Percentiles rank a stretch among this genome's conserved stretches.
phyloP scores from a whole-genome alignment of 1,140 invertebrate species.

The Plectus sambesii region DNA sequence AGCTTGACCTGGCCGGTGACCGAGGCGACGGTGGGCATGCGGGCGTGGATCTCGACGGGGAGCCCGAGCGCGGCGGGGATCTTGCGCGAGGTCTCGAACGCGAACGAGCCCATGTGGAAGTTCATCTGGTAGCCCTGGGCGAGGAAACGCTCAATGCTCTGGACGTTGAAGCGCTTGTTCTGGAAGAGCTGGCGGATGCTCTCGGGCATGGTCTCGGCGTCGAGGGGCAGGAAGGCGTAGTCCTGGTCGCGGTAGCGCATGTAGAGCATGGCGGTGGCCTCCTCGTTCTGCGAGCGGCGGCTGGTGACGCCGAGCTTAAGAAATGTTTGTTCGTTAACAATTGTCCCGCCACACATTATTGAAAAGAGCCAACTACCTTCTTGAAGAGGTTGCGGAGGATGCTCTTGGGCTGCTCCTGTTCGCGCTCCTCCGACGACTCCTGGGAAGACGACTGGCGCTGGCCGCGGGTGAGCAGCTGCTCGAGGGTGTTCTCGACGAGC shows the following conservation, averaged over 20 bases:
- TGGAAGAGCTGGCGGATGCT: conserved; percentile 4
- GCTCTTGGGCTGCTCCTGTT: too few relatives aligned
- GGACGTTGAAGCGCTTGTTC: conserved; percentile 12
- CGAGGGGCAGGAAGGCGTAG: conserved; percentile 20
- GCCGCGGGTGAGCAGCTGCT: too few relatives aligned
- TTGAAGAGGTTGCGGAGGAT: conserved; percentile 22
- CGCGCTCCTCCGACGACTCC: too few relatives aligned
- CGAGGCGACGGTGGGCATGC: conserved; percentile 17
- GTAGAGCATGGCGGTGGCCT: conserved; percentile 20
- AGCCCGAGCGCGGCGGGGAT: conserved; percentile 29
- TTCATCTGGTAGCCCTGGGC: conserved; percentile 16
- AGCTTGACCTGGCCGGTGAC: conserved; percentile 11
- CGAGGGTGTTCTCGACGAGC: too few relatives aligned
- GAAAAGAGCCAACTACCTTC: too few relatives aligned
- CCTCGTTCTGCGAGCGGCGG: conserved; percentile 11
- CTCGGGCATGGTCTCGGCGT: conserved; percentile 13
- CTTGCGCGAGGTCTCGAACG: conserved; percentile 18
- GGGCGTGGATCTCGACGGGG: conserved; percentile 21
- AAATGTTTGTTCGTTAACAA: too few relatives aligned
- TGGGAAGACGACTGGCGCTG: too few relatives aligned
- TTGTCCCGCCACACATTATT: too few relatives aligned
- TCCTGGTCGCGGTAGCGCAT: conserved; percentile 26
- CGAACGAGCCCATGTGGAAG: conserved; percentile 8
- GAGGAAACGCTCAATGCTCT: conserved; percentile 17
- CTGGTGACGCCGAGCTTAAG: too few relatives aligned